phyloP scores from a whole-genome alignment of 2,888 invertebrate genomes.

The Spatulosminthurus flaviceps region DNA sequence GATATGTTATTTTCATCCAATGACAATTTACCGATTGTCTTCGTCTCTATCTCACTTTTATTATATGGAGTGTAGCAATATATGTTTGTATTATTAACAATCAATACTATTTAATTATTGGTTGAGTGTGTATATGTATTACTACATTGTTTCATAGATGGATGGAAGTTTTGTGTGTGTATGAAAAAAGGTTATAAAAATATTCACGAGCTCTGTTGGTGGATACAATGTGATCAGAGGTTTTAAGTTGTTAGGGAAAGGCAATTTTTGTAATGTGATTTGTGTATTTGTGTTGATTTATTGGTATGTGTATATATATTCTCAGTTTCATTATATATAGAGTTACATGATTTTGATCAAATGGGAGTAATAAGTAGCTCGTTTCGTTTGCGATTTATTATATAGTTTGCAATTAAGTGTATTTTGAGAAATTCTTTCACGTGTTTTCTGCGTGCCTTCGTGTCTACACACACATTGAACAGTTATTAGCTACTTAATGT shows the following conservation, averaged over 20 bases:
- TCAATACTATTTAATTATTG: too few species aligned
- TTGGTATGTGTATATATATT: too few species aligned
- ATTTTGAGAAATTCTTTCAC: constrained; percentile 10
- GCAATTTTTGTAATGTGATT: neutral
- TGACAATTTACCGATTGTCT: constrained; percentile 10
- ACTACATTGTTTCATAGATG: too few species aligned
- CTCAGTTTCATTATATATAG: too few species aligned
- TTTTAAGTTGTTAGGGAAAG: neutral
- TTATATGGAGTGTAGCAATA: neutral
- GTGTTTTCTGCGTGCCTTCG: constrained; percentile 6
- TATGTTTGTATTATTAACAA: too few species aligned
- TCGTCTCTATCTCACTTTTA: too few species aligned
- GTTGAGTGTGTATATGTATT: too few species aligned
- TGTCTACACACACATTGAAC: neutral
- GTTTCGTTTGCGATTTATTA: neutral
- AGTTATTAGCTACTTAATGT: neutral
- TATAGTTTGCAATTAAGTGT: neutral
- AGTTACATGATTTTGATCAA: too few species aligned
- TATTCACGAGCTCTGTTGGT: neutral
- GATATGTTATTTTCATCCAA: neutral
- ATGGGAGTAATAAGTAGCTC: too few species aligned
- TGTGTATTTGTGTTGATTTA: too few species aligned
- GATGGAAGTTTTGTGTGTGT: too few species aligned
- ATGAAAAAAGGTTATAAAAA: too few species aligned
- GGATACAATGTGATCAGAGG: neutral